Percentiles rank a stretch among this genome's conserved stretches.
Evolutionary conservation across 2,888 invertebrate genomes (phyloP).

Genomic region (Epiblema foenella): DNA sequence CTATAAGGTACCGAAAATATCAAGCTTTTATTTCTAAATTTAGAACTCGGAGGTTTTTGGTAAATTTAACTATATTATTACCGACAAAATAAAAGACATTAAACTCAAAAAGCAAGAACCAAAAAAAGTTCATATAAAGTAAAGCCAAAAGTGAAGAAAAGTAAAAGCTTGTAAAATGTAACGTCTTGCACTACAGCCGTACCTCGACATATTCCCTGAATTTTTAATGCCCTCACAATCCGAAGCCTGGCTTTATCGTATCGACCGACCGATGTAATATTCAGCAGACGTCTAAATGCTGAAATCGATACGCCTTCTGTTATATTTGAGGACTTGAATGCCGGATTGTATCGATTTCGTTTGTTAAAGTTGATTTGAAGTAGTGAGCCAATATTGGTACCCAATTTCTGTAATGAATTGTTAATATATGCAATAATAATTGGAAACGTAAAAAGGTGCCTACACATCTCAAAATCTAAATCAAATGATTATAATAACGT

Average conservation of each 20-base stretch:
- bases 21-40: neutral
- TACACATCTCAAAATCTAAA: neutral
- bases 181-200: conserved; percentile 14
- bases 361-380: conserved; percentile 1
- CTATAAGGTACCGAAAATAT: too few species aligned
- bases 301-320: conserved; percentile 50
- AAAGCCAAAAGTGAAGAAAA: neutral
- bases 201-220: conserved; percentile 27
- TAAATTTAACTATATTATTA: neutral
- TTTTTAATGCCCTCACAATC: conserved; percentile 35
- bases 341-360: conserved; percentile 32
- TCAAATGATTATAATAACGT: neutral
- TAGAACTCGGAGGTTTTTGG: neutral
- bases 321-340: conserved; percentile 52
- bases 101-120: neutral
- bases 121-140: neutral
- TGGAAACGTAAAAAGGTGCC: neutral
- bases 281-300: conserved; percentile 49
- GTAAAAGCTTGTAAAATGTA: conserved; percentile 11
- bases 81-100: neutral
- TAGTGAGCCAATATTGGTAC: conserved; percentile 5
- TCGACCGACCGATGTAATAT: conserved; percentile 54
- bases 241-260: conserved; percentile 41
- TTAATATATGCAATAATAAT: neutral
- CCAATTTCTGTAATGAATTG: neutral